A percentile compares a stretch with the other conserved stretches of the same genome.
Evolutionary conservation across 1,140 invertebrate genomes (phyloP).

Genomic region (Microplitis mediator): DNA sequence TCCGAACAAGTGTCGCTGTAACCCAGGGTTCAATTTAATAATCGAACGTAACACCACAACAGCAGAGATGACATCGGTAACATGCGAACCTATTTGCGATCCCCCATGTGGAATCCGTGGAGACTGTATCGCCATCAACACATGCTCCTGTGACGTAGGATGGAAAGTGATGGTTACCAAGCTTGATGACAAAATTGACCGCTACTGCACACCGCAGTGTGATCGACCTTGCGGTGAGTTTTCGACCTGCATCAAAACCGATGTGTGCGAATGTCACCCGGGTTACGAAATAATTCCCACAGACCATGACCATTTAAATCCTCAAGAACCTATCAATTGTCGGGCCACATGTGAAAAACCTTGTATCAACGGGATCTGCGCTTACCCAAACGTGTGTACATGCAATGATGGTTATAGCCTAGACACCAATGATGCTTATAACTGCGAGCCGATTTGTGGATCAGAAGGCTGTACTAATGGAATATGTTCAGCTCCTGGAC

Average conservation of each 20-base stretch:
- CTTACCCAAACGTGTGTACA: slow-evolving; percentile 65
- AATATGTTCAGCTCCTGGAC: slow-evolving; percentile 35
- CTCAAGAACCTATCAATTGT: slow-evolving; percentile 48
- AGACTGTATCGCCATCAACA: slow-evolving; percentile 9
- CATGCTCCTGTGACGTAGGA: slow-evolving; percentile 20
- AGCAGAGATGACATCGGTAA: neutral
- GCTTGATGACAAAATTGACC: slow-evolving; percentile 19
- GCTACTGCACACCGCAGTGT: slow-evolving; percentile 31
- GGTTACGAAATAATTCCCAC: slow-evolving; percentile 28
- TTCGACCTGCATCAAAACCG: slow-evolving; percentile 37
- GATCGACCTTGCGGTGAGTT: slow-evolving; percentile 16
- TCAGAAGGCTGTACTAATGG: slow-evolving; percentile 33
- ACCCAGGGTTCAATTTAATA: slow-evolving; percentile 51
- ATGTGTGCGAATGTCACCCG: slow-evolving; percentile 36
- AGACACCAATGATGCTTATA: slow-evolving; percentile 9
- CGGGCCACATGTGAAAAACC: slow-evolving; percentile 66
- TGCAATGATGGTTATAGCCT: slow-evolving; percentile 51
- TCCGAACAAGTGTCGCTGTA: slow-evolving; percentile 54
- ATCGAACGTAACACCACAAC: slow-evolving; percentile 1
- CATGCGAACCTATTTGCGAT: slow-evolving; percentile 39
- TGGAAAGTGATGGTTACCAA: neutral
- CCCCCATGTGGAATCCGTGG: slow-evolving; percentile 20
- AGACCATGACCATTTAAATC: neutral
- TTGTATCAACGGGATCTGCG: slow-evolving; percentile 62
- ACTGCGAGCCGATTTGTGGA: slow-evolving; percentile 36